Evolutionary conservation across 2,888 invertebrate genomes (phyloP), one percentile per base, ranked within the genome.

Genomic region (Eurytoma adleriae): DNA sequence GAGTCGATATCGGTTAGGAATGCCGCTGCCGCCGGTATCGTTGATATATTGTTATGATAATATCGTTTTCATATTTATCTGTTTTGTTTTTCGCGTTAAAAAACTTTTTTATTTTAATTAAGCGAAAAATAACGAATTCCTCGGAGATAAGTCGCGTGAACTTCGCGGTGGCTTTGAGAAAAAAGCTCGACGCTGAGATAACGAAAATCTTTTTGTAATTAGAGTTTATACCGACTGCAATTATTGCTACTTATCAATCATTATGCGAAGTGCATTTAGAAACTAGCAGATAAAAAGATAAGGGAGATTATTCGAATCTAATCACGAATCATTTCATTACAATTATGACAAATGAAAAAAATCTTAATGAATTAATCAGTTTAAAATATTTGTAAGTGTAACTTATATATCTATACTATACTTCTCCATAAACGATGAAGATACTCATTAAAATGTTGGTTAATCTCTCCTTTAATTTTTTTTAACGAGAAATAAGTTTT

Each of bases 291-390:
- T 54, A 54, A 54, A 54, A 54, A n/a, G 14, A 54, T 54, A 20
- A 48, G 57, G 20, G 16, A 59, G 40, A 57, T 70, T 70, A 70
- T 40, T 59, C 48, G 16, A 40, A 70, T 57, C 59, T 70, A 70
- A 70, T 59, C 59, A 20, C 14, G 48, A 59, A 59, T 48, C 10
- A 59, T 5, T 59, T 20, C 20, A 57, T 69, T 57, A 40, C 30
- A 69, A 57, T 48, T 57, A 20, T 13, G 40, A 57, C 12, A n/a
- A 40, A 70, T 40, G 52, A 20, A 54, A 54, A 54, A 54, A 54
- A 16, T 0, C 3, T n/a, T 70, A 40, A 14, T 57, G 18, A 69
- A 16, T 30, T 69, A 57, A 40, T 13, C 13, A 48, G 18, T 20
- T 40, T 48, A 1, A 20, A 16, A 70, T 59, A 48, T 48, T 59